Base-by-base conservation (phyloP, 2,888 invertebrate species). In the Lomographa bimaculata region DNA sequence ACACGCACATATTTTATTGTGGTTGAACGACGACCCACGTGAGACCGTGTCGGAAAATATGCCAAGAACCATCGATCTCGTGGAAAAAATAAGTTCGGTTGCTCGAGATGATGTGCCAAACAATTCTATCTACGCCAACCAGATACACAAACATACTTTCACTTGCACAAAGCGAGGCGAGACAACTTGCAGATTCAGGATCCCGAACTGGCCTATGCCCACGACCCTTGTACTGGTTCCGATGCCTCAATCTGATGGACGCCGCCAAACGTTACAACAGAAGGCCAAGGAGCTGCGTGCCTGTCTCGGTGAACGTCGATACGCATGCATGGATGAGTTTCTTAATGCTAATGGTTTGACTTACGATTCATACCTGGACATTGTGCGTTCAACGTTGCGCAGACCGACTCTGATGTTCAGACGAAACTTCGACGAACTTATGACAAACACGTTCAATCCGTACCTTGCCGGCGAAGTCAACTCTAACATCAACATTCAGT, bases 1-100 rank as follows among this genome's bases (percentile, higher is more conserved):
- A 0, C 71, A 68, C 40, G 75, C 72, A 5, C 77, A 78, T 20
- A 69, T 74, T 53, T 56, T 79, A 16, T 2, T 78, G 45, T 81
- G 77, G 78, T 56, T 79, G 5, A 49, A 71, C 23, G 26, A 73
- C 27, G 77, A 62, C 26, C 74, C 74, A 53, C 58, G 10, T 32
- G 65, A 70, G 37, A 16, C 58, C 28, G 50, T 46, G 57, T 66
- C 54, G 9, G 64, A 61, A 58, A 60, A 62, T 60, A 67, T 64
- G 60, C 58, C 60, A 43, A 61, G 1, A 16, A 63, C 64, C 48
- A 63, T 70, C 25, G 51, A 63, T 2, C 60, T 70, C 46, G 53
- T 71, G 29, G 64, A 70, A 5, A 57, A 63, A 10, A n/a, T 72
- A 9, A 59, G 61, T 64, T 52, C 65, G 0, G 67, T 70, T 2